Evolutionary conservation across 2,797 vertebrate species (phyloP).

Genomic region (Thamnophis elegans): DNA sequence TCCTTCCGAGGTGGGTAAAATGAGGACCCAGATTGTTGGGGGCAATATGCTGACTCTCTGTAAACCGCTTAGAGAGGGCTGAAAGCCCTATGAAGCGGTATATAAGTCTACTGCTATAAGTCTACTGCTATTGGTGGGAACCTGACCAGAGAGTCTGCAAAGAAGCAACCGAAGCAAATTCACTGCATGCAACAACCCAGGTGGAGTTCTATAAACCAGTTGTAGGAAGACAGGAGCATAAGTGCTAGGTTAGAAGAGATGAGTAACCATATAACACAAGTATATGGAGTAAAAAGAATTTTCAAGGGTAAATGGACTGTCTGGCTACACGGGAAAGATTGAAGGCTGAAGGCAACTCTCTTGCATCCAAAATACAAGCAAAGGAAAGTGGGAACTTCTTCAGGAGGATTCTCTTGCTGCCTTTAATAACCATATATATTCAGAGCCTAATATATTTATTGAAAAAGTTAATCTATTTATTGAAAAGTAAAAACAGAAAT

Average conservation of each 20-base stretch:
- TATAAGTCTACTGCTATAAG: too few species aligned
- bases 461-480: background rate
- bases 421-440: background rate
- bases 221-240: background rate
- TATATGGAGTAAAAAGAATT: background rate
- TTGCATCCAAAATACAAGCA: background rate
- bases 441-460: background rate
- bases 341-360: background rate
- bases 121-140: background rate
- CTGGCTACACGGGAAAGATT: background rate
- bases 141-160: background rate
- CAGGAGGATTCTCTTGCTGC: background rate
- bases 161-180: background rate
- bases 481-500: background rate
- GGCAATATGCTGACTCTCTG: too few species aligned
- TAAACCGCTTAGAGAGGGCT: too few species aligned
- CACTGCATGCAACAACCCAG: background rate
- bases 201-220: background rate
- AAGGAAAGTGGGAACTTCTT: background rate
- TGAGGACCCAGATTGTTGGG: too few species aligned
- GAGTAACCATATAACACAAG: background rate
- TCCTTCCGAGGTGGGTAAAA: too few species aligned
- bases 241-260: background rate
- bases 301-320: background rate
- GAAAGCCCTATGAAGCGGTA: too few species aligned